phyloP scores from a whole-genome alignment of 2,888 invertebrate genomes.

The Plemyria rubiginata region DNA sequence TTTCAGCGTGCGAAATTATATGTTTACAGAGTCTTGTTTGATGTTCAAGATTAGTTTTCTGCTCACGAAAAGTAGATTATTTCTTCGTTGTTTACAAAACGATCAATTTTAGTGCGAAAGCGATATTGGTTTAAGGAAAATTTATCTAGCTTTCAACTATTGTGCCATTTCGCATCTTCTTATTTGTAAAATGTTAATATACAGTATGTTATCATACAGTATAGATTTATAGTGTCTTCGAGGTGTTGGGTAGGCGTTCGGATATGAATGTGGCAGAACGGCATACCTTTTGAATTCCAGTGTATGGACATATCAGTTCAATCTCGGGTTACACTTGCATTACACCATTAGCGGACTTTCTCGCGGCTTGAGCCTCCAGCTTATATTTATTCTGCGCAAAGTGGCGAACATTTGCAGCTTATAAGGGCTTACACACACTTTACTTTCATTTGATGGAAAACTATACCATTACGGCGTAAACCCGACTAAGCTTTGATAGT shows the following conservation, averaged over 20 bases:
- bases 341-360: constrained; percentile 29
- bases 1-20: constrained; percentile 3
- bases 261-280: constrained; percentile 3
- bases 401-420: constrained; percentile 18
- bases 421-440: constrained; percentile 7
- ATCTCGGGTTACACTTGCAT: constrained; percentile 22
- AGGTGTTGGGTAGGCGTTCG: neutral
- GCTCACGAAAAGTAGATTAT: neutral
- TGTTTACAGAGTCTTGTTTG: too few relatives aligned
- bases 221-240: neutral
- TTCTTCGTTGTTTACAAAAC: too few relatives aligned
- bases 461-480: too few relatives aligned
- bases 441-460: neutral
- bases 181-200: neutral
- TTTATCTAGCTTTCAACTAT: too few relatives aligned
- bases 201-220: too few relatives aligned
- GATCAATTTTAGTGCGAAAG: too few relatives aligned
- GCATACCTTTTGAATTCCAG: constrained; percentile 12
- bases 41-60: neutral
- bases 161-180: neutral
- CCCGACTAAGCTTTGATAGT: too few relatives aligned
- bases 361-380: constrained; percentile 14
- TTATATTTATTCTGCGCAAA: constrained; percentile 13
- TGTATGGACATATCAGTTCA: constrained; percentile 21
- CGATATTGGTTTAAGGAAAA: too few relatives aligned